phyloP scores from a whole-genome alignment of 1,140 invertebrate species.

The Thaumetopoea pityocampa region DNA sequence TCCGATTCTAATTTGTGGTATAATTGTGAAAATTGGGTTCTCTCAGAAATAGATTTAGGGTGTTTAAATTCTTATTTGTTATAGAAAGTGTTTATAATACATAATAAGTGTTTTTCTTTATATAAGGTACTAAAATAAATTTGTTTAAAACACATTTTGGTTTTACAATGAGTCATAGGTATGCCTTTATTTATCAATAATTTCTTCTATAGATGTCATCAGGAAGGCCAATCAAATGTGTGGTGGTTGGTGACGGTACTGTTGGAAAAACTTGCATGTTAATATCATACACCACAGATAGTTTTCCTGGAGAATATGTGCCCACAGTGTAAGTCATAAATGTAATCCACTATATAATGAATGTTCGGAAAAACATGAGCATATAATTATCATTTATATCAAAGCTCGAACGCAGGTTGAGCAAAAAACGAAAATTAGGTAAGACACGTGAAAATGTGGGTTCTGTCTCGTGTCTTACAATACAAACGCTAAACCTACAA shows the following conservation, averaged over 20 bases:
- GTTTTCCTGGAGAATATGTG: conserved; percentile 98
- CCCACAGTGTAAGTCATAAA: conserved; percentile 96
- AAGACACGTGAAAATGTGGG: too few species aligned
- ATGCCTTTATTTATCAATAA: conserved; percentile 56
- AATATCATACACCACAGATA: conserved; percentile 98
- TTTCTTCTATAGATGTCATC: conserved; percentile 81
- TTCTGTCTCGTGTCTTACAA: too few species aligned
- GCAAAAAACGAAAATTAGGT: too few species aligned
- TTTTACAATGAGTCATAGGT: conserved; percentile 62
- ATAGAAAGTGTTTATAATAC: conserved; percentile 6
- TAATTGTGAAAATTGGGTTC: conserved; percentile 12
- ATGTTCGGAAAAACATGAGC: too few species aligned
- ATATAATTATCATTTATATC: too few species aligned
- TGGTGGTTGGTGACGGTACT: conserved; percentile 93
- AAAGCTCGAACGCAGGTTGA: too few species aligned
- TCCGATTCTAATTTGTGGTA: conserved; percentile 21
- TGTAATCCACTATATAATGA: too few species aligned
- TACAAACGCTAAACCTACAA: too few species aligned
- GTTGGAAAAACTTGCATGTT: conserved; percentile 99
- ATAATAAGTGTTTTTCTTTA: conserved; percentile 7
- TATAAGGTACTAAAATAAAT: conserved; percentile 20
- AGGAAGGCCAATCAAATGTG: conserved; percentile 97
- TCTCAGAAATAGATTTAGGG: conserved; percentile 14
- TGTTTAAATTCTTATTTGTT: conserved; percentile 9
- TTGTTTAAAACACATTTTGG: conserved; percentile 34